phyloP scores from a whole-genome alignment of 2,113 vertebrate species.

The Nesogale talazaci region DNA sequence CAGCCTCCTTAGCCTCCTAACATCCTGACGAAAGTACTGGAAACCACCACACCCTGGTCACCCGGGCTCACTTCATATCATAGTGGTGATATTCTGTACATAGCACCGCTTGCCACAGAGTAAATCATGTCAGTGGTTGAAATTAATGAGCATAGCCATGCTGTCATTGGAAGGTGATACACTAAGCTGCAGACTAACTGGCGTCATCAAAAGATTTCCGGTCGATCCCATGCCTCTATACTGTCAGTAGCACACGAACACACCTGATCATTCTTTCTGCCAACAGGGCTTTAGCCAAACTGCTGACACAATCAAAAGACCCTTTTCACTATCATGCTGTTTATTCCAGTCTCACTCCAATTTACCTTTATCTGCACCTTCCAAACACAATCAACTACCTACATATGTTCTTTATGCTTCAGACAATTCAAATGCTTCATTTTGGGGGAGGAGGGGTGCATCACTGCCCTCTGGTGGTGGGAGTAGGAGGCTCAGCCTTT shows the following conservation, averaged over 20 bases:
- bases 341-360: neutral
- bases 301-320: neutral
- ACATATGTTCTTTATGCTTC: neutral
- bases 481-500: too few species aligned
- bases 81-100: too few species aligned
- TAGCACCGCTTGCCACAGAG: neutral
- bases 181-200: neutral
- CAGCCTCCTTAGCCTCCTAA: too few species aligned
- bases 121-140: conserved; percentile 29
- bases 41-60: too few species aligned
- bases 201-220: conserved; percentile 31
- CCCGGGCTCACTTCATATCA: too few species aligned
- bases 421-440: conserved; percentile 16
- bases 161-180: neutral
- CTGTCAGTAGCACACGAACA: neutral
- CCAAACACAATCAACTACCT: conserved; percentile 1
- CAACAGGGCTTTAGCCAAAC: neutral
- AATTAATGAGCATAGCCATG: neutral
- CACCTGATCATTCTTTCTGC: neutral
- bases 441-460: too few species aligned
- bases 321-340: too few species aligned
- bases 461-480: too few species aligned
- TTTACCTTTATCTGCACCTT: neutral
- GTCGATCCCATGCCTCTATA: neutral
- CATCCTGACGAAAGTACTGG: too few species aligned